These are phyloP conservation scores for Oppia nitens DNA, from an alignment of 1,140 invertebrate species.

Conservation along the genomic window DNA sequence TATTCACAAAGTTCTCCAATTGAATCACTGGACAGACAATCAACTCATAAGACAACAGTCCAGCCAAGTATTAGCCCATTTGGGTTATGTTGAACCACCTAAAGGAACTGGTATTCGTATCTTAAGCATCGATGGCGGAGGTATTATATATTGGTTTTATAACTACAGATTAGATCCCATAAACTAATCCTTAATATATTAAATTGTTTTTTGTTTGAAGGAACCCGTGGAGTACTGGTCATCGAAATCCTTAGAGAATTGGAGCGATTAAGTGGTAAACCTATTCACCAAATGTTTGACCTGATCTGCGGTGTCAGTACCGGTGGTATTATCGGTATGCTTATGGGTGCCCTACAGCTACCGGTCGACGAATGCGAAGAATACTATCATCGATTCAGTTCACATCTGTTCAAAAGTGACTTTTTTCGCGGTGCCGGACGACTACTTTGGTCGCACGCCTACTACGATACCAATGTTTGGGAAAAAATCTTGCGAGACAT, in stretches of 20 bases:
- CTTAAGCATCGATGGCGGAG: conserved; percentile 74
- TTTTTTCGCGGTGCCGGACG: conserved; percentile 52
- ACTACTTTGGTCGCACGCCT: conserved; percentile 67
- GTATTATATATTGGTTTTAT: conserved; percentile 38
- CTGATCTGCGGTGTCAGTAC: conserved; percentile 82
- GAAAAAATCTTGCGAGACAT: conserved; percentile 51
- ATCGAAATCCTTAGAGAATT: conserved; percentile 59
- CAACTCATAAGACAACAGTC: conserved; percentile 33
- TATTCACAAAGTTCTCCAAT: conserved; percentile 5
- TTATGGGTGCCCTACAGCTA: conserved; percentile 37
- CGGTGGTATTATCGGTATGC: conserved; percentile 21
- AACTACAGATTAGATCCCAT: not conserved
- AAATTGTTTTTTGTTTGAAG: conserved; percentile 9
- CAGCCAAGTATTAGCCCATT: conserved; percentile 46
- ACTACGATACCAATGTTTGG: conserved; percentile 74
- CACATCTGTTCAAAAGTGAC: conserved; percentile 51
- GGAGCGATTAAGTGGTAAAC: conserved; percentile 48
- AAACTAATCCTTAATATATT: not conserved
- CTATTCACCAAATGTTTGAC: conserved; percentile 50
- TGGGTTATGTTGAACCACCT: conserved; percentile 53
- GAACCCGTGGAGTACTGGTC: conserved; percentile 50
- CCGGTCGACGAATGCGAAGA: conserved; percentile 42
- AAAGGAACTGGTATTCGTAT: conserved; percentile 56
- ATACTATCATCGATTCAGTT: conserved; percentile 49
- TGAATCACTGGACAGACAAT: conserved; percentile 8